These are phyloP conservation scores for Lasioglossum leucozonium DNA, from an alignment of 2,888 invertebrate genomes.

Conservation along the genomic window DNA sequence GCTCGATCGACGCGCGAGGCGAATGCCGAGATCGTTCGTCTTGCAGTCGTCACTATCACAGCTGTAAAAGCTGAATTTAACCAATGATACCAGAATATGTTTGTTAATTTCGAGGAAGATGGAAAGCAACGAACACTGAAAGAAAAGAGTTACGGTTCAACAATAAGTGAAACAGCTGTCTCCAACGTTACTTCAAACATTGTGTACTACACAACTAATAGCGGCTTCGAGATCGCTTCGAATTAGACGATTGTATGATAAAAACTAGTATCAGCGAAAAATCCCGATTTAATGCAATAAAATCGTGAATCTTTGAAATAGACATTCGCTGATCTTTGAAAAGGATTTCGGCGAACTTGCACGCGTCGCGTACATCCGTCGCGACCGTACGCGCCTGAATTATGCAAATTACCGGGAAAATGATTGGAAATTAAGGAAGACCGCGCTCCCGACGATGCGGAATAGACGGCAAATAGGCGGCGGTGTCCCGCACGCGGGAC, in stretches of 20 bases:
- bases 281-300: too few species aligned
- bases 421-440: slow-evolving; percentile 56
- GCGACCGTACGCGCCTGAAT: background rate
- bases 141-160: too few species aligned
- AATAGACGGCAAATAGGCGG: background rate
- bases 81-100: background rate
- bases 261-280: background rate
- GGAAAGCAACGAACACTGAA: background rate
- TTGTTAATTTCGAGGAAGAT: background rate
- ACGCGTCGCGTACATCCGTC: background rate
- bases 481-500: background rate
- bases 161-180: too few species aligned
- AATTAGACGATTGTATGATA: background rate
- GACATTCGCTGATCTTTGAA: background rate
- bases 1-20: slow-evolving; percentile 4
- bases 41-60: too few species aligned
- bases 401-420: slow-evolving; percentile 35
- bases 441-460: slow-evolving; percentile 27
- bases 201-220: too few species aligned
- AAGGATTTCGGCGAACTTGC: background rate
- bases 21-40: background rate
- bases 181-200: too few species aligned
- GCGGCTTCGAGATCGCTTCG: background rate
- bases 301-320: background rate
- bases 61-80: background rate